Evolutionary conservation across 1,140 invertebrate species (phyloP).

Genomic region (Bombus consobrinus): DNA sequence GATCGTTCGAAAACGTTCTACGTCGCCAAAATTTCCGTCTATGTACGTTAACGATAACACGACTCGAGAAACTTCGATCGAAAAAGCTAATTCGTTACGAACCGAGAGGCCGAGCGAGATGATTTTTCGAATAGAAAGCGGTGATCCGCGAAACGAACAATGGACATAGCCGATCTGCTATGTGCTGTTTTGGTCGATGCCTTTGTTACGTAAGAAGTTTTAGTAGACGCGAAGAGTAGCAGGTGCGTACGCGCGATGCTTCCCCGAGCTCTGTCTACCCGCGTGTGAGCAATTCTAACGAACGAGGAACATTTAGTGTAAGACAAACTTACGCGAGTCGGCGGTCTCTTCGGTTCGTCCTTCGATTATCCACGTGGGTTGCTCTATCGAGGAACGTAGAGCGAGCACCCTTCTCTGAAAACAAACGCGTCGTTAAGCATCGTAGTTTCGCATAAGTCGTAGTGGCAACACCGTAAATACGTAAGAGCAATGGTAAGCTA

Average conservation of each 20-base stretch:
- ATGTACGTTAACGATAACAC: not conserved
- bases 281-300: not conserved
- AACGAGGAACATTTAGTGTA: not conserved
- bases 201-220: constrained; percentile 43
- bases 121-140: not conserved
- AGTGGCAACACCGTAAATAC: too few species aligned
- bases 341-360: not conserved
- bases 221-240: constrained; percentile 2
- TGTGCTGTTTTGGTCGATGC: constrained; percentile 1
- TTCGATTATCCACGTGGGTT: not conserved
- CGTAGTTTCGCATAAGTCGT: not conserved
- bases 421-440: not conserved
- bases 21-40: too few species aligned
- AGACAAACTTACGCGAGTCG: not conserved
- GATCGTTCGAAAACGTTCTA: too few species aligned
- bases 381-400: not conserved
- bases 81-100: not conserved
- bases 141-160: constrained; percentile 12
- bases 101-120: not conserved
- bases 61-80: too few species aligned
- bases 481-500: too few species aligned
- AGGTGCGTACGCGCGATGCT: constrained; percentile 41
- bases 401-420: not conserved
- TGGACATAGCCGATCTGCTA: not conserved
- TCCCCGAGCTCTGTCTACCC: constrained; percentile 1